Evolutionary conservation across 2,797 vertebrate species (phyloP).

Genomic region (Luscinia megarhynchos): DNA sequence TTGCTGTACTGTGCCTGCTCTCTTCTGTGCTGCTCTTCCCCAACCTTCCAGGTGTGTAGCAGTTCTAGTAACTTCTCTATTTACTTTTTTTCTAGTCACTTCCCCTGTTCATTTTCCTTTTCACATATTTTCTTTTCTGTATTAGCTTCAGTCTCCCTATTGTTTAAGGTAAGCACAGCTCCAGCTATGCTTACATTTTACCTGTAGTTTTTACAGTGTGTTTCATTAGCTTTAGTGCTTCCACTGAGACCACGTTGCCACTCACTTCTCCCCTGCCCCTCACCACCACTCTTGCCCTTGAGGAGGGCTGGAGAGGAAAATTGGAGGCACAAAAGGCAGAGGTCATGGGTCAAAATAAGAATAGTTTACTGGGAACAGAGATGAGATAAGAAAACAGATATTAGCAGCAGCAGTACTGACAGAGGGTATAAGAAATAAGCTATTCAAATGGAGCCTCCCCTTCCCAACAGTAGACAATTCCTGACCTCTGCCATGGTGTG

Average conservation of each 20-base stretch:
- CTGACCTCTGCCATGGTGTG: accelerated
- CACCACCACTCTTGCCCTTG: background rate
- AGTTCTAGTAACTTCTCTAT: background rate
- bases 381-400: background rate
- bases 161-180: background rate
- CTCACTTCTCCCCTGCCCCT: background rate
- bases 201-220: background rate
- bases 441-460: background rate
- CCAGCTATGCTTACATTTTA: background rate
- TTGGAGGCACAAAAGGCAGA: background rate
- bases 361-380: background rate
- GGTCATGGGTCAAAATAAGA: background rate
- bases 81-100: background rate
- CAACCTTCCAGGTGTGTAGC: background rate
- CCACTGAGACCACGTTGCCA: background rate
- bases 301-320: background rate
- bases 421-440: background rate
- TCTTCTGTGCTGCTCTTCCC: background rate
- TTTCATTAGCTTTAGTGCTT: background rate
- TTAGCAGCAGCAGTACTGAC: background rate
- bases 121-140: background rate
- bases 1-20: background rate
- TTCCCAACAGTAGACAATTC: no score
- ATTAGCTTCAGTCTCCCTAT: background rate
- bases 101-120: background rate